Base-by-base conservation (phyloP, 1,140 invertebrate genomes). In the Solenopsis fugax region DNA sequence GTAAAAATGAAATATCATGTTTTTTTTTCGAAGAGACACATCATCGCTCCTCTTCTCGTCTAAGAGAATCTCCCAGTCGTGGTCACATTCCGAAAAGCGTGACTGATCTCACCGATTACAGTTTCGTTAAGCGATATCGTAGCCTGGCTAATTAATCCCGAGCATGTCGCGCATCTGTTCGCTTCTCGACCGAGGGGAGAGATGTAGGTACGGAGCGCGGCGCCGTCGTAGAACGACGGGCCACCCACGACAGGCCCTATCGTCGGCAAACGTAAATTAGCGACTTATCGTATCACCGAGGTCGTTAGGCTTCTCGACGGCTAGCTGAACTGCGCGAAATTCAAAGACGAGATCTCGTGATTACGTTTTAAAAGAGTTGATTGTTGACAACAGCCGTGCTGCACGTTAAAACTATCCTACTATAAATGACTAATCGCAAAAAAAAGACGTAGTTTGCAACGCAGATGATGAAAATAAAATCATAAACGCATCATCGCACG, bases 131-230 rank as follows among this genome's bases (percentile, higher is more conserved):
- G 41, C 78, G 89, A 92, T 93, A 92, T 92, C 88, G 88, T 87
- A 81, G 54, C 85, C 50, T 76, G 89, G 92, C 93, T 94, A 95
- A 95, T 95, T 94, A 95, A 95, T 95, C 93, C 92, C 88, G 88
- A 82, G 90, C 91, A 92, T 91, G 93, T 92, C 67, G 87, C 88
- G 87, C 76, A 88, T 86, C 88, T 75, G 87, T 34, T 76, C 41
- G 69, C 48, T 87, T 87, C 80, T 58, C 37, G 34, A 56, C 21
- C 10, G 16, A 18, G 24, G 60, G 21, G 62, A 29, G 29, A 29
- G 41, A 72, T 56, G 65, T 56, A 45, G 18, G 18, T 65, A 65
- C 12, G 18, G 60, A 48, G 80, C 60, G 54, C 41, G 37, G 16
- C 45, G 77, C 62, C 82, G 82, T 80, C 75, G 76, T 86, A 85